These are phyloP conservation scores for Phenacoccus solenopsis DNA, from an alignment of 1,140 invertebrate species.

Conservation along the genomic window DNA sequence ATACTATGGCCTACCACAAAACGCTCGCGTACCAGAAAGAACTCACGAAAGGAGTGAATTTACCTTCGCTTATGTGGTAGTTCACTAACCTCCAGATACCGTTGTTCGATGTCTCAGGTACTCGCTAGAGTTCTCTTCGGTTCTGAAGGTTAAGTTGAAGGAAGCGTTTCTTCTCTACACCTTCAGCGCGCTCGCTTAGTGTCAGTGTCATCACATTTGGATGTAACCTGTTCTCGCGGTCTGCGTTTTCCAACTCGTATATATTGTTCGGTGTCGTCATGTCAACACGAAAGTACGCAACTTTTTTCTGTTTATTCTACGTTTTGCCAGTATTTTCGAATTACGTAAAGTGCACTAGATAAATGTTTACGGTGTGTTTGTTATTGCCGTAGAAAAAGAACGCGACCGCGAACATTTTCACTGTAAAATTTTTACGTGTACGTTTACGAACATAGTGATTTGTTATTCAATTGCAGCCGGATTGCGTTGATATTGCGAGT, in stretches of 20 bases:
- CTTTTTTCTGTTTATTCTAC: neutral
- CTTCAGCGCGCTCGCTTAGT: neutral
- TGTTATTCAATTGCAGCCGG: no score
- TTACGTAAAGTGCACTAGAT: neutral
- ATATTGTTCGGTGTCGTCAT: neutral
- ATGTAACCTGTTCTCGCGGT: neutral
- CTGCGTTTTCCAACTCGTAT: no score
- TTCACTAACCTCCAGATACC: constrained; percentile 13
- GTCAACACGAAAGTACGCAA: neutral
- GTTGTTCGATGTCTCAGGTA: constrained; percentile 7
- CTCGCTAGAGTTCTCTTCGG: neutral
- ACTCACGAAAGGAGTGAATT: neutral
- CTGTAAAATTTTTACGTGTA: no score
- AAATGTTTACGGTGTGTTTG: no score
- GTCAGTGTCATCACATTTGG: constrained; percentile 10
- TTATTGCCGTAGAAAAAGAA: no score
- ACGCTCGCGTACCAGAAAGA: neutral
- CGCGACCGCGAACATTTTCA: no score
- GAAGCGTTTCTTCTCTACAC: neutral
- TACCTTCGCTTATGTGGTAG: constrained; percentile 14
- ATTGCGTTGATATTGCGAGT: no score
- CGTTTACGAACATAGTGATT: no score
- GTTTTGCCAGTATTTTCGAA: neutral
- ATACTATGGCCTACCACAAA: constrained; percentile 15
- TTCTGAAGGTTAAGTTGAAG: constrained; percentile 17